These are phyloP conservation scores for Batillaria attramentaria DNA, from an alignment of 1,140 invertebrate genomes.

Conservation along the genomic window DNA sequence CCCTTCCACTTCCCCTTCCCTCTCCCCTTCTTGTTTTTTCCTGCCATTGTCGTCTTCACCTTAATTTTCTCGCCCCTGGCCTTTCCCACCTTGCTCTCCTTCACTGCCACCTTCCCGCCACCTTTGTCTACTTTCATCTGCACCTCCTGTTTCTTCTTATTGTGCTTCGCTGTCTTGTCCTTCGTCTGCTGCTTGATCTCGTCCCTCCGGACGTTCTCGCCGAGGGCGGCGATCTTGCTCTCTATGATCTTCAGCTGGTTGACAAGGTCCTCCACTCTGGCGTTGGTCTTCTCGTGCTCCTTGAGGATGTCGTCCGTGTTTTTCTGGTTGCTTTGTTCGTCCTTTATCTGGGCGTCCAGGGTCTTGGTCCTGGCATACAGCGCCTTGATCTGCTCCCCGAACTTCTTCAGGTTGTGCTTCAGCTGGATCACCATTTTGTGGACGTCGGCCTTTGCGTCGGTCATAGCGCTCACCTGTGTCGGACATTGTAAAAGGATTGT, in stretches of 20 bases:
- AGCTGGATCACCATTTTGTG: slow-evolving; percentile 19
- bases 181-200: too few species aligned
- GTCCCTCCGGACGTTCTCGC: neutral
- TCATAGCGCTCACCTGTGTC: too few species aligned
- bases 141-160: too few species aligned
- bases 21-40: too few species aligned
- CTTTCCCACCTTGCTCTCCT: too few species aligned
- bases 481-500: too few species aligned
- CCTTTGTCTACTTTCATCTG: too few species aligned
- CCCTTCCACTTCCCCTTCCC: too few species aligned
- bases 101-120: too few species aligned
- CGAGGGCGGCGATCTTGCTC: neutral
- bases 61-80: too few species aligned
- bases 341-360: neutral
- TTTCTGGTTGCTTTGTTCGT: neutral
- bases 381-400: slow-evolving; percentile 16
- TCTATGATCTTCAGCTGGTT: neutral
- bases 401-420: neutral
- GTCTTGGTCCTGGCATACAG: slow-evolving; percentile 20
- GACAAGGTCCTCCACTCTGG: neutral
- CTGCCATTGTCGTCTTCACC: too few species aligned
- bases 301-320: neutral
- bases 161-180: too few species aligned
- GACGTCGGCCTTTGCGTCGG: neutral
- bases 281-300: neutral